Percentiles rank a stretch among this genome's conserved stretches.
These are phyloP conservation scores for Crocallis elinguaria DNA, from an alignment of 2,888 invertebrate species.

Conservation along the genomic window DNA sequence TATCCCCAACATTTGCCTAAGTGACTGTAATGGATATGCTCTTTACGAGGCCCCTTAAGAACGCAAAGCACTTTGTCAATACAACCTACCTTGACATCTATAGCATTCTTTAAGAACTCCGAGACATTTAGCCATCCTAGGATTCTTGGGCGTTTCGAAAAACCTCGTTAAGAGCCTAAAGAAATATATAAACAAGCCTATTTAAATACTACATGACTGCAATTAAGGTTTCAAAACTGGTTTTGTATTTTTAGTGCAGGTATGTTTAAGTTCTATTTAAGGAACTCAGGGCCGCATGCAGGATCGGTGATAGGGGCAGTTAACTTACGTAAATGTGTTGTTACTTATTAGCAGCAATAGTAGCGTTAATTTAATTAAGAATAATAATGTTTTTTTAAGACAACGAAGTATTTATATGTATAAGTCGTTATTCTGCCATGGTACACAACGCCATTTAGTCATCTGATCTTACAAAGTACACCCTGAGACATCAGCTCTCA, in stretches of 20 bases:
- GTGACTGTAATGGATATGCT: conserved; percentile 21
- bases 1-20: conserved; percentile 14
- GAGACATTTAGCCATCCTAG: neutral
- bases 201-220: conserved; percentile 17
- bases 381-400: no score
- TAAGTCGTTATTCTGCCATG: no score
- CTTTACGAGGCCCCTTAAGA: conserved; percentile 10
- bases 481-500: no score
- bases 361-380: no score
- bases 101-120: neutral
- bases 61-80: conserved; percentile 5
- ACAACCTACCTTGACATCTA: neutral
- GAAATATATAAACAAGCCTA: conserved; percentile 6
- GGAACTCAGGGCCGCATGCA: conserved; percentile 7
- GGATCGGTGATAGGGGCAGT: neutral
- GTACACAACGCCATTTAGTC: no score
- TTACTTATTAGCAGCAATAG: no score
- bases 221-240: conserved; percentile 35
- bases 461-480: no score
- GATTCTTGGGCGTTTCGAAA: neutral
- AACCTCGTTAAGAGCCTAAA: conserved; percentile 8
- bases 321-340: neutral
- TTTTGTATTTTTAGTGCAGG: conserved; percentile 4
- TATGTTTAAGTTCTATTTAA: conserved; percentile 3
- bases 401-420: no score